Evolutionary conservation across 1,140 invertebrate species (phyloP), one percentile per base, ranked within the genome.

Genomic region (Platyscapa corneri): DNA sequence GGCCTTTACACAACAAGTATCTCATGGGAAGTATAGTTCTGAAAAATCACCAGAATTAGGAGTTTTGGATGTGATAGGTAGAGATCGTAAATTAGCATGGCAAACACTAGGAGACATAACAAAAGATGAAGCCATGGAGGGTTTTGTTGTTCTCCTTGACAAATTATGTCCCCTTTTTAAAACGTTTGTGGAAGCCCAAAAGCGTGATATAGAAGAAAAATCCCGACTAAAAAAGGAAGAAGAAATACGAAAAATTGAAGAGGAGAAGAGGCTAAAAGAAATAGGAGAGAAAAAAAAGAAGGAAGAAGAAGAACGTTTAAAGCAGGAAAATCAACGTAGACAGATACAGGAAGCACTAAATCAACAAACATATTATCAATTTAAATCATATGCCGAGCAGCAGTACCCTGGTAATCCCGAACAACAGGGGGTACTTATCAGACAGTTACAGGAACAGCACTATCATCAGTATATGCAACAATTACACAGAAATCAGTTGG

Each of bases 381-480:
- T 99, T 91, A 96, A 96, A 91, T 95, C 96, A 75, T 99, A 99
- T 93, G 98, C 98, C 0, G 97, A 99, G 88, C 98, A 99, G 90
- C 99, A 99, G 90, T 99, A 96, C 93, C 98, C 99, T 18, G 97
- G 97, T 23, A 97, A 97, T 93, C 96, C 96, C 16, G 97, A 99
- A 88, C 97, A 99, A 94, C 99, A 99, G 95, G 97, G 97, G 3
- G 95, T 98, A 77, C 93, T 99, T 30, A 98, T 99, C 78, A 94
- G 96, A 74, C 98, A 99, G 90, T 92, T 99, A 64, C 98, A 99
- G 94, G 98, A 99, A 88, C 98, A 99, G 89, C 98, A 99, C 93
- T 99, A 99, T 91, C 97, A 99, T 90, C 98, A 99, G 90, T 99
- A 99, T 90, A 98, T 99, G 96, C 97, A 99, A 90, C 98, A 96